Base-by-base conservation (phyloP, 1,140 invertebrate genomes). In the Drosophila yakuba region DNA sequence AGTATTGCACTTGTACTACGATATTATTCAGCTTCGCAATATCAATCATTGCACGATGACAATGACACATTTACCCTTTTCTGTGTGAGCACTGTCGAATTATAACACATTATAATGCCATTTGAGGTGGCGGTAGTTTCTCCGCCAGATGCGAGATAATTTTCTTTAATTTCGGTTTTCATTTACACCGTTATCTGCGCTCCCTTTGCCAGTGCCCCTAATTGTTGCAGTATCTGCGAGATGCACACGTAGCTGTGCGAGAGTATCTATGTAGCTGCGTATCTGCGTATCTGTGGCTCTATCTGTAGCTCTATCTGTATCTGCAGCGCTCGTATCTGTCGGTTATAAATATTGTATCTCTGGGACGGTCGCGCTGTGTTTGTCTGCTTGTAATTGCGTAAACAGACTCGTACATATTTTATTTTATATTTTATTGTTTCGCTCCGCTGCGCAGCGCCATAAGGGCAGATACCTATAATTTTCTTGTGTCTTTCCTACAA, bases 391-490 rank as follows among this genome's bases (percentile, higher is more conserved):
- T 91, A 91, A 89, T 89, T 88, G 88, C 89, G 77, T 91, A 83
- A 91, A 79, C 67, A 84, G 86, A 88, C 77, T 88, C 80, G 84
- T 88, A 88, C 84, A 88, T 88, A 88, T 88, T 88, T 88, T 88
- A 88, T 88, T 89, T 88, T 91, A 81, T 88, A 89, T 91, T 91
- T 91, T 91, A 88, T 91, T 91, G 89, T 91, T 91, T 88, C 88
- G 88, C 88, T 91, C 82, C 88, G 88, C 84, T 91, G 88, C 88
- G 76, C 84, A 75, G 69, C 83, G 88, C 88, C 89, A 91, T 83
- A 91, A 91, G 88, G 88, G 88, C 88, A 91, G 80, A 91, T 91
- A 91, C 88, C 88, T 91, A 91, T 91, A 91, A 91, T 91, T 91
- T 91, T 91, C 88, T 89, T 91, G 76, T 88, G 84, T 88, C 84